Evolutionary conservation across 2,113 vertebrate species (phyloP).

Genomic region (Mus pahari): DNA sequence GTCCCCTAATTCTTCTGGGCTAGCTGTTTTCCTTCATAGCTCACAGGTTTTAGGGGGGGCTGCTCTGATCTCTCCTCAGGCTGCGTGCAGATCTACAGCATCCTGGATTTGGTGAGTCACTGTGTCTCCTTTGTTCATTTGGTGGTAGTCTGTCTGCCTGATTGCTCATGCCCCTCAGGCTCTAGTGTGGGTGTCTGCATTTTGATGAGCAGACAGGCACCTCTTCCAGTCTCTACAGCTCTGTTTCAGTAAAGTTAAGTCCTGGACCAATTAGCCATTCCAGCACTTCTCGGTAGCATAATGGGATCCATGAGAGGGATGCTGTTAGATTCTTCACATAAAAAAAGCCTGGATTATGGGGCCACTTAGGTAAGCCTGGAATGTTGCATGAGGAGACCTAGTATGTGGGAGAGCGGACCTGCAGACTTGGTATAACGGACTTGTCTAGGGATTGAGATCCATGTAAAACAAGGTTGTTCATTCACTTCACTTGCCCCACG

Average conservation of each 20-base stretch:
- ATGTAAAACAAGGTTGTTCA: not conserved
- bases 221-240: not conserved
- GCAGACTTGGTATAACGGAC: not conserved
- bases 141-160: not conserved
- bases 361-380: not conserved
- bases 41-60: not conserved
- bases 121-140: not conserved
- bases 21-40: not conserved
- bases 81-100: not conserved
- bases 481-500: not conserved
- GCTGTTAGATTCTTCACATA: not conserved
- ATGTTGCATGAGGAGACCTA: not conserved
- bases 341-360: not conserved
- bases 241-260: not conserved
- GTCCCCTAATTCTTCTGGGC: not conserved
- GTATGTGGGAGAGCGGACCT: not conserved
- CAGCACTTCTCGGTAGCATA: not conserved
- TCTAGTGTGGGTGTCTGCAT: not conserved
- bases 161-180: not conserved
- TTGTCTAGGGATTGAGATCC: not conserved
- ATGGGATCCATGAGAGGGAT: not conserved
- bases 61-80: not conserved
- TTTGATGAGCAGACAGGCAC: not conserved
- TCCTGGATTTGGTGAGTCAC: not conserved
- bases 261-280: not conserved